Evolutionary conservation across 2,113 vertebrate genomes (phyloP).

Genomic region (Corythaixoides concolor): DNA sequence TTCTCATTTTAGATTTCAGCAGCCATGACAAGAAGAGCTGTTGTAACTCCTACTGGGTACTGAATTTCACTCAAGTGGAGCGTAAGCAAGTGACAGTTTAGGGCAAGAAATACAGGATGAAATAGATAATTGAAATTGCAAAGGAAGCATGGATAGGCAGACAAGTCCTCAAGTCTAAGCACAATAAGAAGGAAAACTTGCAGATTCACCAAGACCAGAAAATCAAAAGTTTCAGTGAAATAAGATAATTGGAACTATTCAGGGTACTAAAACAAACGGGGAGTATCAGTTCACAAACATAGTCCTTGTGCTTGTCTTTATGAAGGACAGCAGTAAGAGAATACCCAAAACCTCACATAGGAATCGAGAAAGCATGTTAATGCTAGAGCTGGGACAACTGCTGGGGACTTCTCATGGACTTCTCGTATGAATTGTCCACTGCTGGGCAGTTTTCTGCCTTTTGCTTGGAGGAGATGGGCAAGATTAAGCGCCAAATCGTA

Average conservation of each 20-base stretch:
- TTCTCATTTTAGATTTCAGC: not conserved
- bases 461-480: not conserved
- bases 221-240: not conserved
- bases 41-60: not conserved
- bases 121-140: not conserved
- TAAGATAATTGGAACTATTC: not conserved
- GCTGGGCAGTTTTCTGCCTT: not conserved
- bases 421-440: not conserved
- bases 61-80: not conserved
- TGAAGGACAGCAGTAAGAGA: not conserved
- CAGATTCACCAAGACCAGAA: not conserved
- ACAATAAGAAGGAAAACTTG: not conserved
- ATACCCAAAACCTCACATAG: not conserved
- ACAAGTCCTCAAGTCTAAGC: not conserved
- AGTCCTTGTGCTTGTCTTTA: not conserved
- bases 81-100: not conserved
- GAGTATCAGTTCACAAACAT: not conserved
- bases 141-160: not conserved
- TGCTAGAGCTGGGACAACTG: not conserved
- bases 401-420: not conserved
- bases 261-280: not conserved
- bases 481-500: not conserved
- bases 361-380: not conserved
- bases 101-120: not conserved
- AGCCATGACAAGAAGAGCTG: not conserved